A percentile compares a stretch with the other conserved stretches of the same genome.
phyloP scores from a whole-genome alignment of 2,113 vertebrate species.

The Scalopus aquaticus region DNA sequence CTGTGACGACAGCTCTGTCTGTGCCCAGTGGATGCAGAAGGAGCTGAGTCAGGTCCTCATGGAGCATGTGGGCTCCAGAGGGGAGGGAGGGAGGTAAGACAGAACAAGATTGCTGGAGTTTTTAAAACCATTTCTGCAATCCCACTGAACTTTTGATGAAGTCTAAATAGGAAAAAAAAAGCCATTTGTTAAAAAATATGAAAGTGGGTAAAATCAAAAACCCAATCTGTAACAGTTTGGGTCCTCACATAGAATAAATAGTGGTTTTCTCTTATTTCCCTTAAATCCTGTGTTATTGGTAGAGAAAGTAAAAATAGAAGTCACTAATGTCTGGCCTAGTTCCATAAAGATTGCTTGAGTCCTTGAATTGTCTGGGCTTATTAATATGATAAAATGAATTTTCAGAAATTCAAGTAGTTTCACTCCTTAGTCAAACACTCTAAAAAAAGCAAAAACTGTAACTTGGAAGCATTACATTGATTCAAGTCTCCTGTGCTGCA shows the following conservation, averaged over 20 bases:
- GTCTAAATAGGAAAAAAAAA: background rate
- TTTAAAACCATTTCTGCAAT: background rate
- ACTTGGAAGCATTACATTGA: background rate
- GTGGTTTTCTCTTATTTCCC: conserved; percentile 50
- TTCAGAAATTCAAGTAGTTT: conserved; percentile 15
- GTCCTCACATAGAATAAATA: background rate
- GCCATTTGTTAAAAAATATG: background rate
- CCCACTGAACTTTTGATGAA: background rate
- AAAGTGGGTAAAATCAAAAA: background rate
- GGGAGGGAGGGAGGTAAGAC: rapidly evolving
- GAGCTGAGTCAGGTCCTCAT: background rate
- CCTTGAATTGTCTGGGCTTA: background rate
- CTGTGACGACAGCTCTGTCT: background rate
- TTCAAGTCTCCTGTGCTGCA: background rate
- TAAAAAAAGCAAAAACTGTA: conserved; percentile 44
- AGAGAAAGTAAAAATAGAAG: conserved; percentile 43
- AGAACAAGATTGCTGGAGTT: background rate
- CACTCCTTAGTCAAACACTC: conserved; percentile 16
- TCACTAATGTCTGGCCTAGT: background rate
- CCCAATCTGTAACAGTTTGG: background rate
- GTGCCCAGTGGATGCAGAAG: background rate
- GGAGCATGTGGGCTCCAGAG: background rate
- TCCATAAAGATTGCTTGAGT: conserved; percentile 34
- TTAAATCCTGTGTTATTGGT: background rate
- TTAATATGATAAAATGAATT: conserved; percentile 52